phyloP scores from a whole-genome alignment of 2,797 vertebrate genomes.

The Vespertilio murinus region DNA sequence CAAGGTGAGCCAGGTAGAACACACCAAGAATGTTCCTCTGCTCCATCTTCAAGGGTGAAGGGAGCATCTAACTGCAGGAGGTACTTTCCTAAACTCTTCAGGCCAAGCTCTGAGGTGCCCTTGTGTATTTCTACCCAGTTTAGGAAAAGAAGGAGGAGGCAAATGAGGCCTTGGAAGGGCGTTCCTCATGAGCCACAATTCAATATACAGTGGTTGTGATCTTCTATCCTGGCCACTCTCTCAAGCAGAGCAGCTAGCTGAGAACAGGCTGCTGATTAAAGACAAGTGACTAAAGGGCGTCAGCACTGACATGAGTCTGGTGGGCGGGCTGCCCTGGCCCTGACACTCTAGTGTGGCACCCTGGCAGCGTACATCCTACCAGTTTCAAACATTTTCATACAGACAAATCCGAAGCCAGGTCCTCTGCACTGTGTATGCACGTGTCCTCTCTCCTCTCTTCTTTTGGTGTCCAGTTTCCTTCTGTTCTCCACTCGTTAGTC shows the following conservation, averaged over 20 bases:
- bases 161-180: rapidly evolving
- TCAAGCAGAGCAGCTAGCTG: not conserved
- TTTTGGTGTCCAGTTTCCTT: not conserved
- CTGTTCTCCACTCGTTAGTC: not conserved
- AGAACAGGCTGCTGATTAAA: not conserved
- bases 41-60: not conserved
- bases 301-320: not conserved
- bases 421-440: not conserved
- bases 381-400: not conserved
- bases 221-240: not conserved
- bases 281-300: not conserved
- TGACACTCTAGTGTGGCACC: rapidly evolving
- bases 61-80: not conserved
- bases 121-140: not conserved
- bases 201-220: not conserved
- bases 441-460: not conserved
- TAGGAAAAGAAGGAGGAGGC: not conserved
- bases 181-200: not conserved
- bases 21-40: not conserved
- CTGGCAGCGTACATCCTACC: rapidly evolving
- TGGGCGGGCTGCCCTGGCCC: not conserved
- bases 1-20: not conserved
- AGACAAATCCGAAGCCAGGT: not conserved
- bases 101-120: not conserved
- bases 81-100: not conserved